Evolutionary conservation across 2,888 invertebrate species (phyloP).

Genomic region (Pecten maximus): DNA sequence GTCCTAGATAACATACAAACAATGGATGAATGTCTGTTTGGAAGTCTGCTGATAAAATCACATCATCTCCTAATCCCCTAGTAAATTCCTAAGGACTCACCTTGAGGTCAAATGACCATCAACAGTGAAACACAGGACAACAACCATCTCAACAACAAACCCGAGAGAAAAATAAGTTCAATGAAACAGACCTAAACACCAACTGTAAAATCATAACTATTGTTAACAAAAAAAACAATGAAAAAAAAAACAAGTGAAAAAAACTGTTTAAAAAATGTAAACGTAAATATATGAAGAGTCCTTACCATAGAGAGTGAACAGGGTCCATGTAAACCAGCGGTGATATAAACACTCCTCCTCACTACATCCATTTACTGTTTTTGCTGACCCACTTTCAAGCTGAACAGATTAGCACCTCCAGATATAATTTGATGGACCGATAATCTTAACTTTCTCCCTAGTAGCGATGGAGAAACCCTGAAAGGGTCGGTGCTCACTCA

Average conservation of each 20-base stretch:
- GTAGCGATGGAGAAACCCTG: constrained; percentile 7
- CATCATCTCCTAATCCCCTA: neutral
- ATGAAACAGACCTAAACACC: neutral
- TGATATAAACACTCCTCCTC: neutral
- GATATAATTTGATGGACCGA: constrained; percentile 35
- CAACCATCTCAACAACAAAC: neutral
- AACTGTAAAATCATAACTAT: neutral
- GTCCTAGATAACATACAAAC: neutral
- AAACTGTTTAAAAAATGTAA: neutral
- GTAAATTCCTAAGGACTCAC: neutral
- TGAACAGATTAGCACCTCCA: constrained; percentile 30
- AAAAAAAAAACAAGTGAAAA: neutral
- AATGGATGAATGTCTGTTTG: constrained; percentile 1
- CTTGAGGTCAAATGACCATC: constrained; percentile 26
- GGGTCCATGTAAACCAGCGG: neutral
- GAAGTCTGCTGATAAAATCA: neutral
- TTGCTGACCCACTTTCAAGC: constrained; percentile 33
- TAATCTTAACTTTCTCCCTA: constrained; percentile 32
- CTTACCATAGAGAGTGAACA: constrained; percentile 14
- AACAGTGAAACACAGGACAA: neutral
- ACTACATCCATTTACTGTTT: constrained; percentile 31
- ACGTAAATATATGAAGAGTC: neutral
- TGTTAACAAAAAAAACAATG: neutral
- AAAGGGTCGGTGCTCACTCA: neutral
- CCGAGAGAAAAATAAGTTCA: neutral